Evolutionary conservation across 1,140 invertebrate species (phyloP).

Genomic region (Dreissena polymorpha): DNA sequence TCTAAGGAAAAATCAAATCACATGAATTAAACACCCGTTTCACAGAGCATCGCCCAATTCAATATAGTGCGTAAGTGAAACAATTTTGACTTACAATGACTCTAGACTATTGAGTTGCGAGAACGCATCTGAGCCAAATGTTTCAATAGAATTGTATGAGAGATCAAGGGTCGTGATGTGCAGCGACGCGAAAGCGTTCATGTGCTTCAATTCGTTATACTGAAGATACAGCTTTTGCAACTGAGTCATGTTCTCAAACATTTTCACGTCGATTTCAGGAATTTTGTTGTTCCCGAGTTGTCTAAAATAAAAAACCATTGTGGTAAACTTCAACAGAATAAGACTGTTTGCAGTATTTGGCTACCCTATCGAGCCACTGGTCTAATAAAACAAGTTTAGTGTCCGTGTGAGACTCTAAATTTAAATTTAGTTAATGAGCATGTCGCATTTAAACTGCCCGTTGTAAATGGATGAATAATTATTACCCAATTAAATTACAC

Average conservation of each 20-base stretch:
- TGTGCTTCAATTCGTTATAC: conserved; percentile 15
- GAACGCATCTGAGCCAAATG: conserved; percentile 21
- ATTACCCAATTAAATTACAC: background rate
- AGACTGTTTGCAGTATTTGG: background rate
- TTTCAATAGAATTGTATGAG: conserved; percentile 20
- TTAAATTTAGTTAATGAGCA: background rate
- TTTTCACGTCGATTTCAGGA: conserved; percentile 4
- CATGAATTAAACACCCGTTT: too few species aligned
- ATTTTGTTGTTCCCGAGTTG: conserved; percentile 14
- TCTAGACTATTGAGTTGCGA: conserved; percentile 6
- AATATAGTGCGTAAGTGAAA: background rate
- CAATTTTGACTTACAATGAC: conserved; percentile 24
- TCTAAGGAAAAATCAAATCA: too few species aligned
- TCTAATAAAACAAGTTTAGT: background rate
- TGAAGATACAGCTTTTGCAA: background rate
- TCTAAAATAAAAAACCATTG: background rate
- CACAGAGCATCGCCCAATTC: too few species aligned
- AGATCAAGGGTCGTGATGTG: conserved; percentile 11
- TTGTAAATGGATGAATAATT: background rate
- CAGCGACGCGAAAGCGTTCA: conserved; percentile 2
- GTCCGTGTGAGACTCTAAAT: too few species aligned
- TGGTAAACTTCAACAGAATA: background rate
- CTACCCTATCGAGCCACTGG: background rate
- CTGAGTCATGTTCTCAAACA: background rate
- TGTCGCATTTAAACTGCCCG: background rate